phyloP scores from a whole-genome alignment of 1,140 invertebrate genomes.

The Pseudobourletiella spinata region DNA sequence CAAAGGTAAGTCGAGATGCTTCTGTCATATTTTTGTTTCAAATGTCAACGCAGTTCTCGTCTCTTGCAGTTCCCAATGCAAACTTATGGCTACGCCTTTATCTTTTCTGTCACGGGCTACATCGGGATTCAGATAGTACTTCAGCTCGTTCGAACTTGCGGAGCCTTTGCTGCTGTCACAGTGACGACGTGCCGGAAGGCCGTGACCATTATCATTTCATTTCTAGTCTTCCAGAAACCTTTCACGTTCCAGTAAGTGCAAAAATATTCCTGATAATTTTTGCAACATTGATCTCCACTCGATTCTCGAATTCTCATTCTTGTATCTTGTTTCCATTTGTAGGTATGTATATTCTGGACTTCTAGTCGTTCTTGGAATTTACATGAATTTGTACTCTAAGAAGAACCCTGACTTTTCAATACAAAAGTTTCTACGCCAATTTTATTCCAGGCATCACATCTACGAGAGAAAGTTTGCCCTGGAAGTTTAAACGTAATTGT shows the following conservation, averaged over 20 bases:
- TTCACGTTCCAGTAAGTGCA: slow-evolving; percentile 71
- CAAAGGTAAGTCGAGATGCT: slow-evolving; percentile 50
- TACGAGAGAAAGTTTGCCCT: not conserved
- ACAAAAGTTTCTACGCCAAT: not conserved
- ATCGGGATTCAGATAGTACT: slow-evolving; percentile 85
- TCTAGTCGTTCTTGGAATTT: slow-evolving; percentile 73
- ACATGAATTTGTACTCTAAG: slow-evolving; percentile 32
- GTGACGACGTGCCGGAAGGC: slow-evolving; percentile 82
- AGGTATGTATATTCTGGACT: slow-evolving; percentile 85
- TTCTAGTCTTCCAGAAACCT: slow-evolving; percentile 87
- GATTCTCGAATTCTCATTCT: slow-evolving; percentile 11
- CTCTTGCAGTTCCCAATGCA: slow-evolving; percentile 53
- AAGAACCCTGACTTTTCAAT: slow-evolving; percentile 30
- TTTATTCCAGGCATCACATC: not conserved
- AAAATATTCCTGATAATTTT: not conserved
- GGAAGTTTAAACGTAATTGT: not conserved
- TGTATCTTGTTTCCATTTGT: slow-evolving; percentile 40
- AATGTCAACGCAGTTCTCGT: not conserved
- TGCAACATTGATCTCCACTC: slow-evolving; percentile 7
- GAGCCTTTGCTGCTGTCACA: slow-evolving; percentile 83
- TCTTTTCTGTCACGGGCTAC: slow-evolving; percentile 83
- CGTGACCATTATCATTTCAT: slow-evolving; percentile 83
- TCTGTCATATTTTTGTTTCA: not conserved
- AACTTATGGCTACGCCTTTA: slow-evolving; percentile 73
- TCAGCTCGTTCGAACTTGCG: slow-evolving; percentile 72